Evolutionary conservation across 2,888 invertebrate species (phyloP), one percentile per base, ranked within the genome.

Genomic region (Hedya salicella): DNA sequence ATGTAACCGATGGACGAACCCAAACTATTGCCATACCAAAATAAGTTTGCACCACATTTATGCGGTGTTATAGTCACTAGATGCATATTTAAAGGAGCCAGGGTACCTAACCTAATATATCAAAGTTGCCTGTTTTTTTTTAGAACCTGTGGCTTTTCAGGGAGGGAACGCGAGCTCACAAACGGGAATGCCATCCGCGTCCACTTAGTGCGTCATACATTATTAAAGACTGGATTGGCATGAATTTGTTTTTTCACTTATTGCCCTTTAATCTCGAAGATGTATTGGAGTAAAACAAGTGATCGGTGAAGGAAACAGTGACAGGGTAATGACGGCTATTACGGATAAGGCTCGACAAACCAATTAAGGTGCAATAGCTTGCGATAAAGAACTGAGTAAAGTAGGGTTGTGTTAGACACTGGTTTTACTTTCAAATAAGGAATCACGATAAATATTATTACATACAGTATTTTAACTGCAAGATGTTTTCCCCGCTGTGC

Each of bases 271-370:
- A 21, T 48, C 21, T 13, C 21, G 44, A 46, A 46, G 44, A n/a
- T 13, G 8, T 19, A 19, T 13, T 46, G 4, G 17, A 52, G n/a
- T 52, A 36, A 50, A 50, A 14, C 14, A 25, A 57, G 44, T 46
- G 57, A 57, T 46, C 21, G 4, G 46, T 16, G 48, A 25, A 67
- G 73, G 72, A 74, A 73, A 72, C 66, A 44, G 57, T 66, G 72
- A 68, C 69, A 66, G 64, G 61, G 61, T 75, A 76, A 77, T 73
- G 73, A 68, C 63, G 53, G 53, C 68, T 70, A 78, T 76, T 75
- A 77, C 65, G 59, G 72, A 72, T 73, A 73, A 72, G 71, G 71
- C 70, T 72, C 60, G 68, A 70, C 73, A 57, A 46, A 57, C 59
- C 59, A 60, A 48, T 60, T 60, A 60, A 25, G 39, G 36, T 13